Conservation (phyloP, 2,797 vertebrate species). For the Trematomus bernacchii region DNA sequence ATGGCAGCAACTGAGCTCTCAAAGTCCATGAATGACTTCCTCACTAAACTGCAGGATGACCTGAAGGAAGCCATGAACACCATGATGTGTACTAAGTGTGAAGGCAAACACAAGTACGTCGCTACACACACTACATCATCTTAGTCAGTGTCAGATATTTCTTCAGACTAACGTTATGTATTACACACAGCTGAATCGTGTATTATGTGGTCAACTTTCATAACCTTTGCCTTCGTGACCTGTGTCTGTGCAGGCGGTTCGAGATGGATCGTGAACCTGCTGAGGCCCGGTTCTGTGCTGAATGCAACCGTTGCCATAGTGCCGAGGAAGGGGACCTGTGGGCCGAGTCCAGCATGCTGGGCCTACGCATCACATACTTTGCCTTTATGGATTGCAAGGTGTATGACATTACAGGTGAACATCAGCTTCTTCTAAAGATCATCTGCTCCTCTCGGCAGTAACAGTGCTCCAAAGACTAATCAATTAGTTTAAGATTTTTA, state of each 20-base stretch:
- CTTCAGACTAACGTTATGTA: not conserved
- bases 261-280: conserved; percentile 93
- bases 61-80: conserved; percentile 97
- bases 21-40: conserved; percentile 93
- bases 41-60: conserved; percentile 94
- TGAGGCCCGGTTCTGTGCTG: conserved; percentile 92
- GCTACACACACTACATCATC: not conserved
- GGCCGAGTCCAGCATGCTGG: conserved; percentile 96
- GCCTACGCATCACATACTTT: conserved; percentile 94
- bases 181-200: not conserved
- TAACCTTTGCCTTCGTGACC: conserved; percentile 4
- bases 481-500: no score
- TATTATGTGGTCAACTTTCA: not conserved
- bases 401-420: conserved; percentile 94
- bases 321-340: conserved; percentile 96
- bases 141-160: not conserved
- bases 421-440: not conserved
- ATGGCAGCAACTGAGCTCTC: conserved; percentile 94
- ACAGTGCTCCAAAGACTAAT: no score
- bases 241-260: conserved; percentile 86
- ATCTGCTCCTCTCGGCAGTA: not conserved
- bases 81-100: conserved; percentile 97
- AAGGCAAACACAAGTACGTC: conserved; percentile 94
- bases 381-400: conserved; percentile 95
- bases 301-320: conserved; percentile 90